Conservation (phyloP, 2,797 vertebrate genomes). For the Argya squamiceps region DNA sequence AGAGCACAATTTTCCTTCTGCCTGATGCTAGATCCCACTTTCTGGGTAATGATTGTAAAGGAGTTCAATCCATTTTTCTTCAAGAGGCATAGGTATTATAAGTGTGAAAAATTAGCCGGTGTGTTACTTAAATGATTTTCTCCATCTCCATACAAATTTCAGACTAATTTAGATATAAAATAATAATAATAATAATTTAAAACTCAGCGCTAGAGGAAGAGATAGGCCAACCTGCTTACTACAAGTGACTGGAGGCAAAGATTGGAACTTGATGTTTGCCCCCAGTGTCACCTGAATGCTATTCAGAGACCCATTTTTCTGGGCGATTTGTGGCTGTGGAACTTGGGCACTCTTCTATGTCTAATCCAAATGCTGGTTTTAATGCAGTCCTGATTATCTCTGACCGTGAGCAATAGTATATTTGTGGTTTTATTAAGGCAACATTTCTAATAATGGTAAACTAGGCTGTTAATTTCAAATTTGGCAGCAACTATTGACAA, state of each 20-base stretch:
- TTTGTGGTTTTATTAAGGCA: not conserved
- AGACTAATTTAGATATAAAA: not conserved
- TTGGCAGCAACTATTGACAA: not conserved
- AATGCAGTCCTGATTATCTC: not conserved
- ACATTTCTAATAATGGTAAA: not conserved
- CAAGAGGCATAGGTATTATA: not conserved
- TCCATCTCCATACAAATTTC: not conserved
- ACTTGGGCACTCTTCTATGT: not conserved
- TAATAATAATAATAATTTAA: not conserved
- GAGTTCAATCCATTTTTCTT: not conserved
- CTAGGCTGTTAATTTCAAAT: not conserved
- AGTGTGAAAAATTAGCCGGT: not conserved
- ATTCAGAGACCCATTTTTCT: not conserved
- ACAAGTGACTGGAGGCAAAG: not conserved
- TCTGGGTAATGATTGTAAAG: not conserved
- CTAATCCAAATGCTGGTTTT: not conserved
- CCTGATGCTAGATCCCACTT: not conserved
- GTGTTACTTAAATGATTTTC: conserved; percentile 7
- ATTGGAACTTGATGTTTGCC: not conserved
- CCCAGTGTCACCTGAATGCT: not conserved
- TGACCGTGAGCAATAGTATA: not conserved
- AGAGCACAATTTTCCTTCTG: not conserved
- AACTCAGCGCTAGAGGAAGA: not conserved
- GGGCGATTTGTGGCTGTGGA: not conserved
- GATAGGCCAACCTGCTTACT: not conserved